Evolutionary conservation across 1,140 invertebrate genomes (phyloP).

Genomic region (Drosophila lacteicornis): DNA sequence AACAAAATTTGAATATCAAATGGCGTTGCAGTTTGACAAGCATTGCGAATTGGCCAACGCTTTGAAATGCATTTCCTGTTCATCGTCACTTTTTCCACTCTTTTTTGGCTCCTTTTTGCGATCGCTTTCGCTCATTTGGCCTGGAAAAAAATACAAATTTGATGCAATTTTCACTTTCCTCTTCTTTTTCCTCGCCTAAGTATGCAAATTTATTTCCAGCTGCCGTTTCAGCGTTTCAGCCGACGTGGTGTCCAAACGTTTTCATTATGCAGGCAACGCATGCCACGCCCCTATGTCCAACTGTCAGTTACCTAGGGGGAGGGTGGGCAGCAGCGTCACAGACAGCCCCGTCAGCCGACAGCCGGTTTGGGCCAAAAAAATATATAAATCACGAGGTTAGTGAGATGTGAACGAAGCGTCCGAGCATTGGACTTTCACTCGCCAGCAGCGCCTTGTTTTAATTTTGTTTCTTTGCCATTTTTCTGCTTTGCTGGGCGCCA

Average conservation of each 20-base stretch:
- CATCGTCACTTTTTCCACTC: constrained; percentile 12
- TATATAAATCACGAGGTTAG: constrained; percentile 78
- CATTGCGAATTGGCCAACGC: constrained; percentile 63
- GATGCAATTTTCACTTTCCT: constrained; percentile 81
- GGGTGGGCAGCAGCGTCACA: constrained; percentile 11
- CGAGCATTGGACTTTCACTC: constrained; percentile 48
- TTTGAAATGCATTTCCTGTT: constrained; percentile 62
- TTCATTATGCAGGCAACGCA: constrained; percentile 74
- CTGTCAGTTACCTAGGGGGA: constrained; percentile 18
- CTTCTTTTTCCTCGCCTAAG: constrained; percentile 29
- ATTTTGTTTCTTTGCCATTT: constrained; percentile 14
- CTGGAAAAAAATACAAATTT: constrained; percentile 44
- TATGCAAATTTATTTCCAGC: constrained; percentile 69
- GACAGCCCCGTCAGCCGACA: constrained; percentile 38
- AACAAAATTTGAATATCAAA: constrained; percentile 33
- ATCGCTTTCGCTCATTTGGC: constrained; percentile 65
- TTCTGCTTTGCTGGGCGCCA: constrained; percentile 51
- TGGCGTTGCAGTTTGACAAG: constrained; percentile 58
- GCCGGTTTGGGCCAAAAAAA: constrained; percentile 58
- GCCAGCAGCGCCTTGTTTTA: constrained; percentile 17
- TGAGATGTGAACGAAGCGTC: constrained; percentile 65
- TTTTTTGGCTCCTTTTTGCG: constrained; percentile 25
- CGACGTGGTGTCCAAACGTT: constrained; percentile 43
- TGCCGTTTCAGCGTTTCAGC: constrained; percentile 40
- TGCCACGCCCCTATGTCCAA: constrained; percentile 58